Evolutionary conservation across 2,888 invertebrate genomes (phyloP).

Genomic region (Hedya salicella): DNA sequence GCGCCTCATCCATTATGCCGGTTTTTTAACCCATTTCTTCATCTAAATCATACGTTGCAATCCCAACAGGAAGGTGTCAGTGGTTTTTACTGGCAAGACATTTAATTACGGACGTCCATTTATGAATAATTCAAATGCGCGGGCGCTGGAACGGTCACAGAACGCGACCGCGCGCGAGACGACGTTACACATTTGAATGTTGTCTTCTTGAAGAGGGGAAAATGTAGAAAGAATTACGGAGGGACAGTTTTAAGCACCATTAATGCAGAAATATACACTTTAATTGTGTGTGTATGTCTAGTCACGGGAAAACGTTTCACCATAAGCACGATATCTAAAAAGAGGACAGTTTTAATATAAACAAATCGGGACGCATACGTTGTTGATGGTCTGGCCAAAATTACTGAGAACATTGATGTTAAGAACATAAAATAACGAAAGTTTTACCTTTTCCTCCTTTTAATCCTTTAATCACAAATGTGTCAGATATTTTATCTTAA

Average conservation of each 20-base stretch:
- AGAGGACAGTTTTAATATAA: too few relatives aligned
- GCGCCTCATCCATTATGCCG: slow-evolving; percentile 37
- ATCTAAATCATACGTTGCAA: slow-evolving; percentile 54
- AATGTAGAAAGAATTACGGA: slow-evolving; percentile 13
- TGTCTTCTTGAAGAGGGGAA: slow-evolving; percentile 20
- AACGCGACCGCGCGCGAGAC: slow-evolving; percentile 73
- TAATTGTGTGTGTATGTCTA: too few relatives aligned
- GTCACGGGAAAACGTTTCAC: too few relatives aligned
- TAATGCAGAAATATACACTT: too few relatives aligned
- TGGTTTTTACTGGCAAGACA: slow-evolving; percentile 75
- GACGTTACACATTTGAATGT: slow-evolving; percentile 47
- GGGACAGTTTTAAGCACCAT: not conserved
- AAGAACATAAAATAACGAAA: too few relatives aligned
- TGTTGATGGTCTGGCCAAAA: too few relatives aligned
- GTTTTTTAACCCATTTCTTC: slow-evolving; percentile 45
- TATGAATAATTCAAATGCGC: slow-evolving; percentile 80
- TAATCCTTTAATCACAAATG: too few relatives aligned
- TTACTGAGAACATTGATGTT: too few relatives aligned
- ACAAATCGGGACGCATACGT: too few relatives aligned
- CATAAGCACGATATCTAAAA: too few relatives aligned
- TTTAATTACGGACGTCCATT: slow-evolving; percentile 71
- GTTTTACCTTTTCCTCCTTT: too few relatives aligned
- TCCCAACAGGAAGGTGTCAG: slow-evolving; percentile 76
- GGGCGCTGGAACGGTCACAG: slow-evolving; percentile 79
- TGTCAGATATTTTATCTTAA: too few relatives aligned